Percentiles rank a stretch among this genome's conserved stretches.
Evolutionary conservation across 2,797 vertebrate genomes (phyloP).

Genomic region (Poecilia wingei): DNA sequence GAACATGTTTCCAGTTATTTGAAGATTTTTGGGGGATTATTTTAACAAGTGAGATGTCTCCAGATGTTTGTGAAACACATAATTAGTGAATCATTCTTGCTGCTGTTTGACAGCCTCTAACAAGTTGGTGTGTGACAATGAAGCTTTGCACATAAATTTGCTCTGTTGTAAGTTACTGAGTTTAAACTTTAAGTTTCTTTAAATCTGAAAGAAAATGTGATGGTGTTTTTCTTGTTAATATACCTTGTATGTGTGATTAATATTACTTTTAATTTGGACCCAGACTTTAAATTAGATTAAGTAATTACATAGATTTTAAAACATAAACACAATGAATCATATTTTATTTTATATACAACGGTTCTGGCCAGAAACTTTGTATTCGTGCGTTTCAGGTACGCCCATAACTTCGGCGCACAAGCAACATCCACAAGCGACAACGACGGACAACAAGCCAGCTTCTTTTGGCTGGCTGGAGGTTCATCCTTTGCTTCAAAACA

Average conservation of each 20-base stretch:
- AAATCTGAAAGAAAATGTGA: background rate
- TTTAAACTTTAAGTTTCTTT: background rate
- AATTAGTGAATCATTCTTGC: background rate
- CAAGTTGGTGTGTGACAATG: background rate
- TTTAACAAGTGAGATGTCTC: slow-evolving; percentile 56
- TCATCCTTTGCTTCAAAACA: too few relatives aligned
- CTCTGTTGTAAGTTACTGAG: background rate
- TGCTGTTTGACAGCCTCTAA: background rate
- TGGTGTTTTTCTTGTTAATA: background rate
- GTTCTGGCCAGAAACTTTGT: too few relatives aligned
- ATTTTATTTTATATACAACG: too few relatives aligned
- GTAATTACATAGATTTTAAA: too few relatives aligned
- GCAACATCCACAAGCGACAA: too few relatives aligned
- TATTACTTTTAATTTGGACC: background rate
- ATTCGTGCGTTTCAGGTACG: too few relatives aligned
- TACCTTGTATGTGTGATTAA: background rate
- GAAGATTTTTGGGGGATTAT: slow-evolving; percentile 60
- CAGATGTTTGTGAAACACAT: background rate
- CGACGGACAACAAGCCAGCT: too few relatives aligned
- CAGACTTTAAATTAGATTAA: too few relatives aligned
- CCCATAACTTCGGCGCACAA: too few relatives aligned
- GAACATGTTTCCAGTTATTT: slow-evolving; percentile 68
- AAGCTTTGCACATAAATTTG: background rate
- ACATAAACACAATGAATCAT: too few relatives aligned
- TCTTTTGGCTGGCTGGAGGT: too few relatives aligned